Percentiles rank a stretch among this genome's conserved stretches.
Evolutionary conservation across 2,113 vertebrate genomes (phyloP).

Genomic region (Sapajus apella): DNA sequence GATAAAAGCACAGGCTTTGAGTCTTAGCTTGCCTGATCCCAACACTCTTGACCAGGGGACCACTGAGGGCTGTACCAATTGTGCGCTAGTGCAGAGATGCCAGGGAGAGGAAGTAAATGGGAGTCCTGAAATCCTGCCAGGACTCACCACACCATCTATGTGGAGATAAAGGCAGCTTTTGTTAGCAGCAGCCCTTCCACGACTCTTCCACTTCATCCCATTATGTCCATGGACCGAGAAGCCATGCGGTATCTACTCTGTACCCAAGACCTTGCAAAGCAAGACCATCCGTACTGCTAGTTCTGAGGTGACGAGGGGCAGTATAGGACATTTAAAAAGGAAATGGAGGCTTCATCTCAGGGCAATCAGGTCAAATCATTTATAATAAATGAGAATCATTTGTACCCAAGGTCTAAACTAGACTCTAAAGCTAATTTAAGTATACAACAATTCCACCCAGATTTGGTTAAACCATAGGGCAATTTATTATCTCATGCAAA

Average conservation of each 20-base stretch:
- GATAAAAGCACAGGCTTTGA: not conserved
- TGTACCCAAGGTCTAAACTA: not conserved
- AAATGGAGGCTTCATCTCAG: not conserved
- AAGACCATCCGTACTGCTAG: not conserved
- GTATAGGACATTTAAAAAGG: not conserved
- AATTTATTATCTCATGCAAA: not conserved
- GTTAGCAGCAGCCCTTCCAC: not conserved
- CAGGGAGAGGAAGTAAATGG: not conserved
- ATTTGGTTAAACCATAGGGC: not conserved
- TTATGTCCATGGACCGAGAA: not conserved
- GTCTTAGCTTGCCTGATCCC: not conserved
- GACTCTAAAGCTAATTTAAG: constrained; percentile 3
- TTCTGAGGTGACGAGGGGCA: not conserved
- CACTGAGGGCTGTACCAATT: not conserved
- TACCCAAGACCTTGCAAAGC: not conserved
- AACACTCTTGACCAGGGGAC: not conserved
- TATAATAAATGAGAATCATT: not conserved
- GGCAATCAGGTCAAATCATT: not conserved
- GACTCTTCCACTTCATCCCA: not conserved
- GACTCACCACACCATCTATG: not conserved
- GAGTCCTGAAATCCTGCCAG: not conserved
- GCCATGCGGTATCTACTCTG: no score
- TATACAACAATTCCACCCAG: not conserved
- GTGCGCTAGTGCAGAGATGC: not conserved
- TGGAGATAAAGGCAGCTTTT: not conserved